phyloP scores from a whole-genome alignment of 2,113 vertebrate genomes.

The Salminus brasiliensis region DNA sequence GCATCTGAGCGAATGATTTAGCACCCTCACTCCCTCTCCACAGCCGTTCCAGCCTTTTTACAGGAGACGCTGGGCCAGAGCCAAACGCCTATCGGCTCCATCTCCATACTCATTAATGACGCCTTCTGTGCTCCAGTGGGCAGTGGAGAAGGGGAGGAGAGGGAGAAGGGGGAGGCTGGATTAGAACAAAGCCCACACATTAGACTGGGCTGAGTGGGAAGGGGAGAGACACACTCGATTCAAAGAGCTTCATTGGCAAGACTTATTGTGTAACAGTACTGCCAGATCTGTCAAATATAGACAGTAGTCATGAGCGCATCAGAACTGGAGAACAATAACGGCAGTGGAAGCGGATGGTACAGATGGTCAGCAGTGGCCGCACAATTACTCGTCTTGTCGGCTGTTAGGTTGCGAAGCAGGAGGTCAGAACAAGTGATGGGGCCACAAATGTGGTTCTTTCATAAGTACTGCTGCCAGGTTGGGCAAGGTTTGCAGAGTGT shows the following conservation, averaged over 20 bases:
- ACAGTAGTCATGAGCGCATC: background rate
- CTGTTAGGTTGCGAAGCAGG: background rate
- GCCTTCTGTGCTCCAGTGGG: background rate
- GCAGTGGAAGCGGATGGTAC: background rate
- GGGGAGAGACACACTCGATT: background rate
- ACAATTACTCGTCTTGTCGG: background rate
- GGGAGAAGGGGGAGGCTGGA: conserved; percentile 58
- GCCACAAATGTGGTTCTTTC: background rate
- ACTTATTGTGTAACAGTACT: background rate
- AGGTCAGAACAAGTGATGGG: background rate
- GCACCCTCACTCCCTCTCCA: conserved; percentile 52
- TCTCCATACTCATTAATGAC: conserved; percentile 61
- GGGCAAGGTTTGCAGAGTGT: too few species aligned
- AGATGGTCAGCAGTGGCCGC: background rate
- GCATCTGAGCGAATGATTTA: conserved; percentile 58
- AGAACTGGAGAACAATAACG: background rate
- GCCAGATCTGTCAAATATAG: background rate
- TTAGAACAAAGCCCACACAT: conserved; percentile 28
- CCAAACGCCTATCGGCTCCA: conserved; percentile 59
- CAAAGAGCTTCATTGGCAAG: background rate
- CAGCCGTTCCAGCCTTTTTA: conserved; percentile 13
- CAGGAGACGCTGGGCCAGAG: conserved; percentile 59
- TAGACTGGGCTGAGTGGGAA: background rate
- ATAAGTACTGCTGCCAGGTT: background rate
- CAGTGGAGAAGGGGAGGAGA: conserved; percentile 24